phyloP scores from a whole-genome alignment of 2,797 vertebrate genomes.

The Manis pentadactyla region DNA sequence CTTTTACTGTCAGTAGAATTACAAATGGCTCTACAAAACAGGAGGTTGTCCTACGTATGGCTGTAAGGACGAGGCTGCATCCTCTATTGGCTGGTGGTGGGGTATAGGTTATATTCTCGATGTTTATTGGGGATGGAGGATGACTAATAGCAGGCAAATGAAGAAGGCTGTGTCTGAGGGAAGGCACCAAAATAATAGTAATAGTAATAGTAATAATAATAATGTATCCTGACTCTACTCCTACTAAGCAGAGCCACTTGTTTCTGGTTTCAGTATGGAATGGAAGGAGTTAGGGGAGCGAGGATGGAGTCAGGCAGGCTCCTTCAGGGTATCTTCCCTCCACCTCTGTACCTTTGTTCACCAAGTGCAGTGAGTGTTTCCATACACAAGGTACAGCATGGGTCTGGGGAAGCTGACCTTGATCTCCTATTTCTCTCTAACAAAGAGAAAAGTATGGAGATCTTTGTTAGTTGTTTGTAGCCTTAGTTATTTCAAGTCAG shows the following conservation, averaged over 20 bases:
- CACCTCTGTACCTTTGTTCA: background rate
- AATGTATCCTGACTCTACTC: background rate
- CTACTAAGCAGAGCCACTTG: background rate
- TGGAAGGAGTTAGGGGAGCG: background rate
- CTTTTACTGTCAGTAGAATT: background rate
- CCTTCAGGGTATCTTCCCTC: background rate
- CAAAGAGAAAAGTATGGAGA: background rate
- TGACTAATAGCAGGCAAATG: background rate
- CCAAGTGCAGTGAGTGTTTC: rapidly evolving
- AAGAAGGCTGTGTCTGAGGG: background rate
- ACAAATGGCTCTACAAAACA: background rate
- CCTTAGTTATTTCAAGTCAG: background rate
- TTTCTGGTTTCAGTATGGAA: background rate
- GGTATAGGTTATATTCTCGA: background rate
- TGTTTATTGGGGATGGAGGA: background rate
- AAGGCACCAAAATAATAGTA: background rate
- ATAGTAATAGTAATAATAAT: too few relatives aligned
- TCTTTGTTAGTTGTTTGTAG: background rate
- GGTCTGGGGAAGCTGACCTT: background rate
- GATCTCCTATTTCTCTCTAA: background rate
- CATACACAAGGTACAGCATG: background rate
- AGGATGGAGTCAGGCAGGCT: background rate
- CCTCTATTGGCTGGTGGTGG: background rate
- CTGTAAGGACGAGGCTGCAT: background rate
- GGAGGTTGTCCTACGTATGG: background rate